Base-by-base conservation (phyloP, 2,888 invertebrate species). In the Perizoma flavofasciatum region DNA sequence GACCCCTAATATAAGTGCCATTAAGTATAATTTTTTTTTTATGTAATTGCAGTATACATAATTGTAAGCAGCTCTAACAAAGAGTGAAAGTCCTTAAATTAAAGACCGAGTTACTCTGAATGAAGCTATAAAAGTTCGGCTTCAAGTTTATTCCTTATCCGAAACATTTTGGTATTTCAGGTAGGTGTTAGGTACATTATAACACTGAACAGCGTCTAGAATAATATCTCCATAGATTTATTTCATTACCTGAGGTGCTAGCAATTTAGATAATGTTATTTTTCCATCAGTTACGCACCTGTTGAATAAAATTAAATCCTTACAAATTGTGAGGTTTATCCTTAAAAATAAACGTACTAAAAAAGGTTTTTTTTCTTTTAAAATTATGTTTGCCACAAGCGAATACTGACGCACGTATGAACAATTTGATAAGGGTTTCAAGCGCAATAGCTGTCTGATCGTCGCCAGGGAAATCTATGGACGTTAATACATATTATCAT, bases 361-460 rank as follows among this genome's bases (percentile, higher is more conserved):
- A n/a, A n/a, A n/a, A n/a, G n/a, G 22, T 22, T 22, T 22, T 22
- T 22, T 3, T 7, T 35, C 6, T 35, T 55, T 49, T 48, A 48
- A 22, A 39, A 22, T 49, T 11, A 34, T 11, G 34, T 11, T n/a
- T 10, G 7, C 9, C 9, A 47, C 32, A 44, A 39, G 10, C 39
- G 45, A 40, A 44, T 40, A 45, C 11, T 50, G 39, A 44, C 44
- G 56, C 56, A 56, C 41, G 39, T 50, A 35, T 46, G 33, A 46
- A 40, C 37, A 46, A 41, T 46, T 41, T 50, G 50, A 56, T 56
- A 40, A 46, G 40, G 50, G 40, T 50, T 49, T 49, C 49, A 49
- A 49, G 49, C 44, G 45, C 39, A 59, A 49, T 37, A 53, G 46
- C 41, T 48, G 51, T 48, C 37, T 48, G 40, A 58, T 43, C 34